These are phyloP conservation scores for Eulemur rubriventer DNA, from an alignment of 2,797 vertebrate genomes.

Conservation along the genomic window DNA sequence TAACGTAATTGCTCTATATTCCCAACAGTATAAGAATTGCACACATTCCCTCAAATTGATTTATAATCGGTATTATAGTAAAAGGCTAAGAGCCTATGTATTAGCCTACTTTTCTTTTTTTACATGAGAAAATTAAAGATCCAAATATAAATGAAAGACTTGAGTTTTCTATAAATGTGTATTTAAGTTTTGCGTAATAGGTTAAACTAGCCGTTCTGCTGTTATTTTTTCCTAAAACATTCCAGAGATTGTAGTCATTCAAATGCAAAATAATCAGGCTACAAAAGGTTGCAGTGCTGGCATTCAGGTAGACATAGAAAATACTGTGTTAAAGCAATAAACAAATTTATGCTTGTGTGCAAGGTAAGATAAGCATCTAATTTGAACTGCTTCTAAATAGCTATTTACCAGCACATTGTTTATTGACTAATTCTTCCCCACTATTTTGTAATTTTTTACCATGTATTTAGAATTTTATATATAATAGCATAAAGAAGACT, in stretches of 20 bases:
- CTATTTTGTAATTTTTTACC: background rate
- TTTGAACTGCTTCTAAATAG: background rate
- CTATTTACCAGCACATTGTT: background rate
- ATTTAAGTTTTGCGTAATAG: background rate
- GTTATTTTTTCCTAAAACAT: background rate
- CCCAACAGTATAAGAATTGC: background rate
- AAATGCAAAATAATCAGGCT: background rate
- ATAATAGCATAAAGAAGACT: background rate
- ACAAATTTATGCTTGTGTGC: background rate
- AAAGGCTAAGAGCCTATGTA: background rate
- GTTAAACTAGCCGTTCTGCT: background rate
- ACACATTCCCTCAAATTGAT: background rate
- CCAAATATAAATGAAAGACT: background rate
- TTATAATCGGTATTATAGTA: background rate
- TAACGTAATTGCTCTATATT: constrained; percentile 38
- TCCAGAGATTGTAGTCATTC: background rate
- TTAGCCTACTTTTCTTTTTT: background rate
- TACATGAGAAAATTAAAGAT: constrained; percentile 29
- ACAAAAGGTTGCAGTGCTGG: background rate
- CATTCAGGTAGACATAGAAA: background rate
- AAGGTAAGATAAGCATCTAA: background rate
- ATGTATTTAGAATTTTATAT: background rate
- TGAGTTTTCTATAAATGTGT: constrained; percentile 4
- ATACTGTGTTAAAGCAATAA: background rate
- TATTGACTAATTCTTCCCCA: background rate